phyloP scores from a whole-genome alignment of 2,888 invertebrate genomes.

The Diarsia mendica region DNA sequence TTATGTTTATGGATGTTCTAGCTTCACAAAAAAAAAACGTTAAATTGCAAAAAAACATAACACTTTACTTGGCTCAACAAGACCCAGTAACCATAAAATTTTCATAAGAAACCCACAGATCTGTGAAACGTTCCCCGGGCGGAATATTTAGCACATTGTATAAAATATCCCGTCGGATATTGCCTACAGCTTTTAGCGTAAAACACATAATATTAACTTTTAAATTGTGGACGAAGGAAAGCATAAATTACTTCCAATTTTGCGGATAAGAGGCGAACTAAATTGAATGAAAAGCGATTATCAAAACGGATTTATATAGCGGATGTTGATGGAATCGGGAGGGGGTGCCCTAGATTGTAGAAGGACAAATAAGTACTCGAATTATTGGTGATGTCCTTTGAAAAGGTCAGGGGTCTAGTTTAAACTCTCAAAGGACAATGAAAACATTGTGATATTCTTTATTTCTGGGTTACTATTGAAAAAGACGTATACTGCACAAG shows the following conservation, averaged over 20 bases:
- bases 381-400: neutral
- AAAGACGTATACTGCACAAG: neutral
- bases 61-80: neutral
- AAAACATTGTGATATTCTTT: neutral
- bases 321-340: neutral
- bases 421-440: neutral
- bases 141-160: constrained; percentile 25
- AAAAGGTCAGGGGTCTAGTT: neutral
- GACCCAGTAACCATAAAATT: neutral
- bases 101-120: constrained; percentile 20
- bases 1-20: neutral
- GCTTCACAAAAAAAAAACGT: neutral
- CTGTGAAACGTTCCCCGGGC: neutral
- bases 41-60: neutral
- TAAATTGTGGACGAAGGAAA: constrained; percentile 38
- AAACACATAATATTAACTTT: constrained; percentile 55
- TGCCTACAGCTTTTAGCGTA: constrained; percentile 52
- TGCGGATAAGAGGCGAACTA: constrained; percentile 30
- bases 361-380: neutral
- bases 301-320: constrained; percentile 33
- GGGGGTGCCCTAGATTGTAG: neutral
- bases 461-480: neutral
- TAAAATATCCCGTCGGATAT: constrained; percentile 43
- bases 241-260: constrained; percentile 48
- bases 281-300: constrained; percentile 37